phyloP scores from a whole-genome alignment of 2,888 invertebrate species.

The Polietes domitor region DNA sequence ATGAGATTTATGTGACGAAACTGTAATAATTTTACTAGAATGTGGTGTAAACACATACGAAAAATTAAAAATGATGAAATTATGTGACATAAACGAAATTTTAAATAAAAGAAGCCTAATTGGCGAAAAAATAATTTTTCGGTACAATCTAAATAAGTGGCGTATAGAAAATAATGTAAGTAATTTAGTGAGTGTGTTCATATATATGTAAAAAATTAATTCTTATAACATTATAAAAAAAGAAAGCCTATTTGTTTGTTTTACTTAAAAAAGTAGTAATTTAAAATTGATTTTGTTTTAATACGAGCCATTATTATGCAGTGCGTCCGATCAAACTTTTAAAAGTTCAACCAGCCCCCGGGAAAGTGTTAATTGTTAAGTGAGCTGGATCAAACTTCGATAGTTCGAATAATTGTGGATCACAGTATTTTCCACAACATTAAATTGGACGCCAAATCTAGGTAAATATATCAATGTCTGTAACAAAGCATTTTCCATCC shows the following conservation, averaged over 20 bases:
- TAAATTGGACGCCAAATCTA: not conserved
- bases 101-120: too few relatives aligned
- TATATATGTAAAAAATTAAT: not conserved
- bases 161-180: not conserved
- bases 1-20: too few relatives aligned
- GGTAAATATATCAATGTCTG: not conserved
- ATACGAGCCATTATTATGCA: too few relatives aligned
- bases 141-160: too few relatives aligned
- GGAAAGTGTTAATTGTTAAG: slow-evolving; percentile 2
- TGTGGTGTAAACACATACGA: too few relatives aligned
- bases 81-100: too few relatives aligned
- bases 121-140: too few relatives aligned
- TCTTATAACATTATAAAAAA: slow-evolving; percentile 2
- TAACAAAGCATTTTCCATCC: slow-evolving; percentile 7
- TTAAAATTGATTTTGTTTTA: not conserved
- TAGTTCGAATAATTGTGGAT: slow-evolving; percentile 35
- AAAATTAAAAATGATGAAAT: too few relatives aligned
- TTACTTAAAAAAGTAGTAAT: not conserved
- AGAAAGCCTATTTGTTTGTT: not conserved
- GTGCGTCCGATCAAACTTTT: slow-evolving; percentile 18
- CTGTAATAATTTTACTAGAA: too few relatives aligned
- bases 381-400: slow-evolving; percentile 33
- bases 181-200: not conserved
- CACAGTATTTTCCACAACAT: not conserved
- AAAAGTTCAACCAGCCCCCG: slow-evolving; percentile 4